phyloP scores from a whole-genome alignment of 2,888 invertebrate genomes.

The Macrophya alboannulata region DNA sequence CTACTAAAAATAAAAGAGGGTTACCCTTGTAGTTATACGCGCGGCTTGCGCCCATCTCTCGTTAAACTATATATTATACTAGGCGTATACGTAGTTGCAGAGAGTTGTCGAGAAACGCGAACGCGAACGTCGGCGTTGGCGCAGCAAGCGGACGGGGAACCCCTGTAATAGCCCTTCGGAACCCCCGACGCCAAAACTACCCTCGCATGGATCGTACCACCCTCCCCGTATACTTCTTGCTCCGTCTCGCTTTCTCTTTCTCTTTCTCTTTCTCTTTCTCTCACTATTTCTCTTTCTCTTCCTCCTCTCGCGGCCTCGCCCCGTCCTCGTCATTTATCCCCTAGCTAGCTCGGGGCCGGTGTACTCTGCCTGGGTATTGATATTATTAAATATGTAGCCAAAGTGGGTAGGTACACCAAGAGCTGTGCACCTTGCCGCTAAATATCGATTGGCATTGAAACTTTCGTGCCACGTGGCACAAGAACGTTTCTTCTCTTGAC shows the following conservation, averaged over 20 bases:
- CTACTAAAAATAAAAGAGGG: conserved; percentile 26
- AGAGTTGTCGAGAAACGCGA: conserved; percentile 13
- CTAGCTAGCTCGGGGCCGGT: conserved; percentile 12
- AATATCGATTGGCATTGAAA: conserved; percentile 51
- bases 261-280: background rate
- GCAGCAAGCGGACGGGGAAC: conserved; percentile 33
- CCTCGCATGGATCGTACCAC: conserved; percentile 34
- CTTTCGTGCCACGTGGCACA: conserved; percentile 39
- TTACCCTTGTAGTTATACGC: conserved; percentile 3
- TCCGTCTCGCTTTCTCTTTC: background rate
- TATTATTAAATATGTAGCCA: conserved; percentile 51
- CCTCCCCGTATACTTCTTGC: conserved; percentile 22
- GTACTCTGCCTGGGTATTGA: conserved; percentile 47
- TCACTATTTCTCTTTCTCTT: background rate
- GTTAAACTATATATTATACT: background rate
- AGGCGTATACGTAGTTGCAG: background rate
- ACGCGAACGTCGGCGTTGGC: background rate
- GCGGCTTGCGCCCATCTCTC: background rate
- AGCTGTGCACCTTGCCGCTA: conserved; percentile 45
- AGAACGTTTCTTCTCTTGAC: background rate
- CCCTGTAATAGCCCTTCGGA: conserved; percentile 47
- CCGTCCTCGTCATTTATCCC: conserved; percentile 31
- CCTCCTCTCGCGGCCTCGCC: background rate
- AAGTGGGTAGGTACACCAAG: conserved; percentile 31
- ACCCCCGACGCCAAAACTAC: conserved; percentile 50